A percentile compares a stretch with the other conserved stretches of the same genome.
phyloP scores from a whole-genome alignment of 2,888 invertebrate genomes.

The Chromoteleia sp. region DNA sequence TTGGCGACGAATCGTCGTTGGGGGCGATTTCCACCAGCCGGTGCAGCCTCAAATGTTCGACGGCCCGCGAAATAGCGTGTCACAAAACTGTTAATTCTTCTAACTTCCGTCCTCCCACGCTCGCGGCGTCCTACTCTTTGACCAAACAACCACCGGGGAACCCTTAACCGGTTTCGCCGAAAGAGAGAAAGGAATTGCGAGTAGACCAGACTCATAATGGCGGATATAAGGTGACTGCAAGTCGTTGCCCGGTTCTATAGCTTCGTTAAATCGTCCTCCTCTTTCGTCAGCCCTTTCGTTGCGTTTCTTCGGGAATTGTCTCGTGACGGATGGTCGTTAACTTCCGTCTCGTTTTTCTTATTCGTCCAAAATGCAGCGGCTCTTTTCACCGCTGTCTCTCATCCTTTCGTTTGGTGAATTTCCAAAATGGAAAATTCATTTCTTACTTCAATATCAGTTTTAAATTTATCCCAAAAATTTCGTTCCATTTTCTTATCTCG shows the following conservation, averaged over 20 bases:
- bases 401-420: constrained; percentile 69
- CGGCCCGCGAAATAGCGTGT: constrained; percentile 71
- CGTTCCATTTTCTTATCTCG: neutral
- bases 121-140: constrained; percentile 59
- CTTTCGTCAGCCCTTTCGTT: constrained; percentile 70
- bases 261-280: constrained; percentile 71
- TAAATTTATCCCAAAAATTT: neutral
- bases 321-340: constrained; percentile 80
- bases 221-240: constrained; percentile 71
- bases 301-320: constrained; percentile 77
- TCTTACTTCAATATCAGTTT: neutral
- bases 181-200: constrained; percentile 70
- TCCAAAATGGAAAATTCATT: constrained; percentile 63
- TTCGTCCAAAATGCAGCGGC: constrained; percentile 71
- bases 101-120: constrained; percentile 67
- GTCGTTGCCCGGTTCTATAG: constrained; percentile 67
- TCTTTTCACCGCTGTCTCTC: constrained; percentile 73
- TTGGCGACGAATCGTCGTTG: neutral
- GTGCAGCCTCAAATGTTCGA: constrained; percentile 40
- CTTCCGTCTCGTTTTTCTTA: constrained; percentile 72
- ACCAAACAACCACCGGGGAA: constrained; percentile 64
- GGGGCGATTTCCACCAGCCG: constrained; percentile 28
- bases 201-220: constrained; percentile 69
- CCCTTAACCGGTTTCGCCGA: constrained; percentile 69
- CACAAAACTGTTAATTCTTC: constrained; percentile 72